phyloP scores from a whole-genome alignment of 2,113 vertebrate genomes.

The Arizona elegans region DNA sequence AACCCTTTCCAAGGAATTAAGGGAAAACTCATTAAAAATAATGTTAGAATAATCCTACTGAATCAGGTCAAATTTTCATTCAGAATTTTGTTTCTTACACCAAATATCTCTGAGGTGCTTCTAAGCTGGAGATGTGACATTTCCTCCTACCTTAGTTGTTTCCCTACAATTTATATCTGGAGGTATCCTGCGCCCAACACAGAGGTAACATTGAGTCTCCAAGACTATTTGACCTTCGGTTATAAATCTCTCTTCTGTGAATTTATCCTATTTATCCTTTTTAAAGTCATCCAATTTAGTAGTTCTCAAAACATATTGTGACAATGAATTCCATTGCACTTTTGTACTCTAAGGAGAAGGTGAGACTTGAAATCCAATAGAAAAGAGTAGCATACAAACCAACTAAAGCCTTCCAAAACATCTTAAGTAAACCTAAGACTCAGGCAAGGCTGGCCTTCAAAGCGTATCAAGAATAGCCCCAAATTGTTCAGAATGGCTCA shows the following conservation, averaged over 20 bases:
- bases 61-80: background rate
- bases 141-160: background rate
- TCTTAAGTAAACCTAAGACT: too few relatives aligned
- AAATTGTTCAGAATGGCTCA: background rate
- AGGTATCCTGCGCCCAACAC: background rate
- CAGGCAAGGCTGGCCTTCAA: background rate
- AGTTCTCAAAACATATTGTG: background rate
- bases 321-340: background rate
- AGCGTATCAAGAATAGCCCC: background rate
- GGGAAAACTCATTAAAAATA: background rate
- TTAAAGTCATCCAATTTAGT: background rate
- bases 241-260: background rate
- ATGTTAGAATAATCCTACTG: background rate
- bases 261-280: background rate
- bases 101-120: background rate
- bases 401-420: too few relatives aligned
- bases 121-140: background rate
- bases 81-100: background rate
- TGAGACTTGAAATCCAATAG: background rate
- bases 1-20: background rate
- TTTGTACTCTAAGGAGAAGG: background rate
- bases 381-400: too few relatives aligned
- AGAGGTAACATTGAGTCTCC: background rate
- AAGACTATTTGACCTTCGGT: too few relatives aligned
- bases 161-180: background rate